These are phyloP conservation scores for Drosophila paulistorum DNA, from an alignment of 1,140 invertebrate genomes.

Conservation along the genomic window DNA sequence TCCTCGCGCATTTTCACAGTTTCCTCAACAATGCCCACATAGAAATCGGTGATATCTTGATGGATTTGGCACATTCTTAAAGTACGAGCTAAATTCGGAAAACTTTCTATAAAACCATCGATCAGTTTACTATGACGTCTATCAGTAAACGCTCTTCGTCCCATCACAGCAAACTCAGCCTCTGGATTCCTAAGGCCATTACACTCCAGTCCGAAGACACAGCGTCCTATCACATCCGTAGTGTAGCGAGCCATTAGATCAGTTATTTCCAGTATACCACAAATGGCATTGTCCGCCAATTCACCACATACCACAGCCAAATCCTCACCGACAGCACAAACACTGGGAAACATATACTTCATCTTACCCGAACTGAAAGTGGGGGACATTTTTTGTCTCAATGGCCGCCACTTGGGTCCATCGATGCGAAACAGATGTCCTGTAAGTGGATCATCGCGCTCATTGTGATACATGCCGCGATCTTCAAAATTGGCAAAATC, in stretches of 20 bases:
- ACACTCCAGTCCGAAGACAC: conserved; percentile 85
- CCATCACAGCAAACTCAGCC: conserved; percentile 84
- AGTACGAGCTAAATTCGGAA: conserved; percentile 54
- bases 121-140: conserved; percentile 53
- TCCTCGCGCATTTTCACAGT: conserved; percentile 84
- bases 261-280: conserved; percentile 65
- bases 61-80: conserved; percentile 59
- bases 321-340: conserved; percentile 81
- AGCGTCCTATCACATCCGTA: conserved; percentile 87
- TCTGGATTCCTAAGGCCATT: conserved; percentile 84
- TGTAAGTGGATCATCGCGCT: conserved; percentile 84
- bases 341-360: conserved; percentile 85
- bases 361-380: conserved; percentile 86
- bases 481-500: conserved; percentile 86
- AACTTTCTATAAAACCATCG: conserved; percentile 67
- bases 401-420: conserved; percentile 85
- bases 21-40: conserved; percentile 83
- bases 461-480: conserved; percentile 83
- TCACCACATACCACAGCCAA: conserved; percentile 52
- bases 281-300: conserved; percentile 62
- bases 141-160: conserved; percentile 67
- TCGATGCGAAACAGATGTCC: conserved; percentile 84
- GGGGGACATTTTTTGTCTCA: conserved; percentile 85
- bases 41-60: conserved; percentile 84
- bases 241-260: conserved; percentile 84